phyloP scores from a whole-genome alignment of 2,113 vertebrate species.

The Gavialis gangeticus region DNA sequence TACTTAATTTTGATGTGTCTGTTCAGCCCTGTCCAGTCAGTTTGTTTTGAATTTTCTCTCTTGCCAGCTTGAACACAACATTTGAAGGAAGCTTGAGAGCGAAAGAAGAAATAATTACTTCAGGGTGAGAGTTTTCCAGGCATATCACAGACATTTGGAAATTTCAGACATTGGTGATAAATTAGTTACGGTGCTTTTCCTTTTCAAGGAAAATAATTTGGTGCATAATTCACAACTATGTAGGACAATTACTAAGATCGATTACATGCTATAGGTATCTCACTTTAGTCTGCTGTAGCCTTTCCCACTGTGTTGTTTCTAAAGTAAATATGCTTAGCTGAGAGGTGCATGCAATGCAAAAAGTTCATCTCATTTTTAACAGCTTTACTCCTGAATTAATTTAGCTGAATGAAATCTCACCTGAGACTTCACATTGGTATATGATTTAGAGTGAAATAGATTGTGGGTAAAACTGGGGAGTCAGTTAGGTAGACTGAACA shows the following conservation, averaged over 20 bases:
- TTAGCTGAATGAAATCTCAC: slow-evolving; percentile 35
- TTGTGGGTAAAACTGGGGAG: slow-evolving; percentile 21
- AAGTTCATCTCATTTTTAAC: slow-evolving; percentile 58
- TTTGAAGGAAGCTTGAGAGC: not conserved
- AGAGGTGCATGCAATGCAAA: slow-evolving; percentile 49
- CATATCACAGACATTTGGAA: not conserved
- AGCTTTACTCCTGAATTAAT: slow-evolving; percentile 59
- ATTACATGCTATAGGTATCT: slow-evolving; percentile 41
- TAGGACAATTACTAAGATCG: slow-evolving; percentile 65
- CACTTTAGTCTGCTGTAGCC: slow-evolving; percentile 27
- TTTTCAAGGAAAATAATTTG: slow-evolving; percentile 63
- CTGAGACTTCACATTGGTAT: slow-evolving; percentile 23
- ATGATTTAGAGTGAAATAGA: slow-evolving; percentile 4
- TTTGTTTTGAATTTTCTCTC: no score
- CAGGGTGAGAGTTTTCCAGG: slow-evolving; percentile 6
- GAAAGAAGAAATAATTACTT: not conserved
- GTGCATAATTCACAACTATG: slow-evolving; percentile 65
- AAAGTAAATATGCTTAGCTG: slow-evolving; percentile 47
- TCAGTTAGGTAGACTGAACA: not conserved
- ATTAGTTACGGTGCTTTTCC: slow-evolving; percentile 52
- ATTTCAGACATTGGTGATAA: slow-evolving; percentile 57
- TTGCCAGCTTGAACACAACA: no score
- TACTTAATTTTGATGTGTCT: no score
- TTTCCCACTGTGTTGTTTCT: slow-evolving; percentile 32
- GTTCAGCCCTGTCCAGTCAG: no score